Evolutionary conservation across 2,888 invertebrate species (phyloP).

Genomic region (Xestia c-nigrum): DNA sequence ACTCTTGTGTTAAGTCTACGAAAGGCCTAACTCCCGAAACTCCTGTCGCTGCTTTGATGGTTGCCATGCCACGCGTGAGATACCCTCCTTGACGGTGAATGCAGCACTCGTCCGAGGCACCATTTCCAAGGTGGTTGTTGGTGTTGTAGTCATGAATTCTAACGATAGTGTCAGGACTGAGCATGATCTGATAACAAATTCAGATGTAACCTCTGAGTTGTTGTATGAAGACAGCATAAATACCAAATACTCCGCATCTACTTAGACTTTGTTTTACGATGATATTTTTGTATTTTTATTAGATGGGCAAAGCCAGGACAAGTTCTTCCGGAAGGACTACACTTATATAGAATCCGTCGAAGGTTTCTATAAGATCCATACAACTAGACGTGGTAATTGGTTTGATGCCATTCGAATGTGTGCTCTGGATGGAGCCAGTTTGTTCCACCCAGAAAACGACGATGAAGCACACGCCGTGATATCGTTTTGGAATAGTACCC

Average conservation of each 20-base stretch:
- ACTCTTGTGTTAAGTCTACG: no score
- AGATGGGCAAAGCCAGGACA: constrained; percentile 74
- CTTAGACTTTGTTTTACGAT: background rate
- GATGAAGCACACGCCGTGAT: constrained; percentile 73
- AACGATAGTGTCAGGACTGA: background rate
- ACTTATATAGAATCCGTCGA: constrained; percentile 72
- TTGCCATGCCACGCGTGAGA: background rate
- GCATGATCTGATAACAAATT: background rate
- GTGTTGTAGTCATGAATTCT: background rate
- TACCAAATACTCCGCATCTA: background rate
- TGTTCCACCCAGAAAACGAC: constrained; percentile 79
- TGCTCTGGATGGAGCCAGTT: constrained; percentile 75
- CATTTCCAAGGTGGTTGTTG: background rate
- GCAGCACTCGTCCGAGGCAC: background rate
- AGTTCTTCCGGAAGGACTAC: constrained; percentile 80
- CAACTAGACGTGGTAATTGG: constrained; percentile 73
- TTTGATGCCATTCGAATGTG: constrained; percentile 76
- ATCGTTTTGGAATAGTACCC: constrained; percentile 70
- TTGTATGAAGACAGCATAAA: background rate
- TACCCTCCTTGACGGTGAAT: background rate
- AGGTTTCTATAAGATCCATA: constrained; percentile 83
- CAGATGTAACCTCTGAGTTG: background rate
- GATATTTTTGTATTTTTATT: constrained; percentile 52
- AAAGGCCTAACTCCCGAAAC: no score
- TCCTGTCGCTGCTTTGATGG: background rate